Evolutionary conservation across 1,140 invertebrate species (phyloP), one percentile per base, ranked within the genome.

Genomic region (Drosophila jambulina): DNA sequence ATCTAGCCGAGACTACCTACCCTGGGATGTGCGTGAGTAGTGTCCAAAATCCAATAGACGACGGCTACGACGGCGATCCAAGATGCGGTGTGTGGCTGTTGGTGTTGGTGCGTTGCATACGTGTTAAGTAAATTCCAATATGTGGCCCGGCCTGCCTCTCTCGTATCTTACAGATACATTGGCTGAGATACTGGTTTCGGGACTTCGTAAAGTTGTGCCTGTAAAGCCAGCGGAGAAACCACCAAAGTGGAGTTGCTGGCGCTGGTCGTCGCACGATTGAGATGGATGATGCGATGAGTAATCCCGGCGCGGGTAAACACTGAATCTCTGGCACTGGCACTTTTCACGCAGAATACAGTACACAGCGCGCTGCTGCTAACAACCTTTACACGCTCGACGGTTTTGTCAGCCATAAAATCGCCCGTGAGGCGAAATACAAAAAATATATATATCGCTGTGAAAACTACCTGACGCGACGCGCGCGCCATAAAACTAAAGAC

Each of bases 61-160:
- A 53, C 13, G 46, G 13, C 46, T 17, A 25, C 46, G 25, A 48
- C 45, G 21, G 21, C 25, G 48, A 29, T 19, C 48, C 48, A 32
- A 51, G 48, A 51, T 51, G 53, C 32, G 32, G 15, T 36, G 51
- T 17, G 32, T 9, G 8, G 19, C 42, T 42, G 54, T 3, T 71
- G 48, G 82, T 59, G 29, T 78, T 49, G 62, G 65, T 82, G 82
- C 69, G 65, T 78, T 80, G 78, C 78, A 86, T 85, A 85, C 75
- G 78, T 82, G 84, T 87, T 83, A 82, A 79, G 75, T 84, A 90
- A 88, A 84, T 88, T 88, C 85, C 85, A 88, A 88, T 88, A 90
- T 88, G 85, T 83, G 84, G 67, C 80, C 65, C 76, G 64, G 34
- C 36, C 61, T 65, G 72, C 23, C 43, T 71, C 43, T 71, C 32